A percentile compares a stretch with the other conserved stretches of the same genome.
Conservation (phyloP, 2,888 invertebrate species). For the Clepsis dumicolana region DNA sequence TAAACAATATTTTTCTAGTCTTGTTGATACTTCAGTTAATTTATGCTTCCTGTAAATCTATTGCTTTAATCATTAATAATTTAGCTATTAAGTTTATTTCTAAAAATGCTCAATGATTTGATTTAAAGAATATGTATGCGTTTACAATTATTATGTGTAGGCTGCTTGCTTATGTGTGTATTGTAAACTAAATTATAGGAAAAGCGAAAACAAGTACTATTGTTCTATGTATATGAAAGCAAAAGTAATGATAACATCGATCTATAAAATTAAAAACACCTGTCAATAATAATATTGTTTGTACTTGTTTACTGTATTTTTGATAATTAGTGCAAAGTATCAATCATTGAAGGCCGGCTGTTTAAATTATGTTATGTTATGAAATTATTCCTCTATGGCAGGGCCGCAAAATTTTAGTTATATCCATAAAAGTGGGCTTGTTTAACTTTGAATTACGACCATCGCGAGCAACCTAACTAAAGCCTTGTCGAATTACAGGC, state of each 20-base stretch:
- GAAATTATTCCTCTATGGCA: not conserved
- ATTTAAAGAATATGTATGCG: slow-evolving; percentile 2
- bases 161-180: slow-evolving; percentile 1
- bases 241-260: not conserved
- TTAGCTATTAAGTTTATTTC: slow-evolving; percentile 24
- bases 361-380: not conserved
- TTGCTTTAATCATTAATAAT: not conserved
- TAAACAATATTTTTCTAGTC: slow-evolving; percentile 18
- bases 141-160: slow-evolving; percentile 4
- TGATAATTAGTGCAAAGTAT: not conserved
- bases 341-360: no score
- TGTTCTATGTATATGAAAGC: not conserved
- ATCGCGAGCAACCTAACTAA: no score
- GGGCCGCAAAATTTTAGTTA: no score
- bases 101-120: slow-evolving; percentile 32
- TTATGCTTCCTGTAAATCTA: slow-evolving; percentile 7
- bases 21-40: slow-evolving; percentile 2
- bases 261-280: not conserved
- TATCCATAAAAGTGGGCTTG: no score
- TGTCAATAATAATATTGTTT: not conserved
- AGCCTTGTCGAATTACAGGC: no score
- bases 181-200: slow-evolving; percentile 1
- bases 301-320: not conserved
- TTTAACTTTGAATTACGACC: no score
- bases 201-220: not conserved